Evolutionary conservation across 2,888 invertebrate genomes (phyloP), one percentile per base, ranked within the genome.

Genomic region (Meganola albula): DNA sequence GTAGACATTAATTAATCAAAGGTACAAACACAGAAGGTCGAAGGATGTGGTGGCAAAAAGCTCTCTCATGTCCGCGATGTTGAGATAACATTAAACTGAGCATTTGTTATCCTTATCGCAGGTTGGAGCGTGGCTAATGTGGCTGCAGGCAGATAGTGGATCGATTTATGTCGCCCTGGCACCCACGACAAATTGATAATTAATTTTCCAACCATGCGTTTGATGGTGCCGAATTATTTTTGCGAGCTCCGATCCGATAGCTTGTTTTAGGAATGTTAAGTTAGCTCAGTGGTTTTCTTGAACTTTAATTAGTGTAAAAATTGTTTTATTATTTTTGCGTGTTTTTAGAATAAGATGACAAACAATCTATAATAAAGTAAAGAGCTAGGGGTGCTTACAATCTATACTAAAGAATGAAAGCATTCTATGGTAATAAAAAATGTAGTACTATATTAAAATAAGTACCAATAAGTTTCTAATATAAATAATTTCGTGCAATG

Each of bases 101-200:
- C 83, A 84, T 85, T 84, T 85, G 83, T 83, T 83, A 83, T 83
- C 77, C 79, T 83, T 84, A 85, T 85, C 83, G 77, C 54, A 59
- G 64, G 75, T 61, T 67, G 60, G 74, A 78, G 78, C 84, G 83
- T 85, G 75, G 83, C 83, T 83, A 82, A 84, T 84, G 82, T 74
- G 83, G 69, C 74, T 71, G 75, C 71, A 69, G 75, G 72, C 73
- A 65, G 79, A 77, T 77, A 79, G 67, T 62, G 74, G 83, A 82
- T 83, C 82, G 83, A 84, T 84, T 83, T 83, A 83, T 83, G 84
- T 84, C 80, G 74, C 74, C 69, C 70, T 74, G 78, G 78, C 79
- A 79, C 74, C 82, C 84, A 82, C 74, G 82, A 85, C 85, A 82
- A 85, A 85, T 85, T 84, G 82, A 75, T 83, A 84, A 84, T 84